These are phyloP conservation scores for Holothuria scabra DNA, from an alignment of 53 echinoderm and acorn worm genomes.

Conservation along the genomic window DNA sequence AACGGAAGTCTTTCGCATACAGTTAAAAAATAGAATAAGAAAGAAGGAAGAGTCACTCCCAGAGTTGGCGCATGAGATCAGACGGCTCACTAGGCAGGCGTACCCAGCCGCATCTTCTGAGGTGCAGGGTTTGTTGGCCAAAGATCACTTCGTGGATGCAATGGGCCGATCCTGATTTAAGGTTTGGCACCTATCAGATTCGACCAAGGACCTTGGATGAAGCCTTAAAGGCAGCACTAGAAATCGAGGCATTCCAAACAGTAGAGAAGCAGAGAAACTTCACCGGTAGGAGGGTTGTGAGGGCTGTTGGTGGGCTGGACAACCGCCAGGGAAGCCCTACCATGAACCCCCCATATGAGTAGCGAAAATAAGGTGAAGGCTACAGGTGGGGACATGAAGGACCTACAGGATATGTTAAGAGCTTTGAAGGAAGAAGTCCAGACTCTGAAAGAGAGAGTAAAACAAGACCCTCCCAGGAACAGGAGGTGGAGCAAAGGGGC, in stretches of 20 bases:
- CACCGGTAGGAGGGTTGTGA: not conserved
- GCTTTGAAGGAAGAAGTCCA: not conserved
- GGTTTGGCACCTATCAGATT: conserved; percentile 3
- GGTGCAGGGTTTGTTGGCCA: conserved; percentile 7
- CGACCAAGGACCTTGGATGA: conserved; percentile 37
- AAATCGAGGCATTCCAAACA: conserved; percentile 16
- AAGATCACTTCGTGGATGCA: conserved; percentile 58
- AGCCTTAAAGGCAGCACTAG: conserved; percentile 44
- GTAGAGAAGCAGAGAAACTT: conserved; percentile 41
- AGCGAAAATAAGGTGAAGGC: not conserved
- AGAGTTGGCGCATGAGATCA: conserved; percentile 37
- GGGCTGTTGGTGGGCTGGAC: not conserved
- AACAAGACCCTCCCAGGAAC: too few species aligned
- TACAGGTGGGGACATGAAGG: not conserved
- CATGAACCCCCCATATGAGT: not conserved
- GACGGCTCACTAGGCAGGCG: conserved; percentile 14
- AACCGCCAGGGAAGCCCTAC: not conserved
- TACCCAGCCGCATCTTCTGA: conserved; percentile 24
- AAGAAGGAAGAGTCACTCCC: conserved; percentile 23
- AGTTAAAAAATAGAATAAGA: conserved; percentile 40
- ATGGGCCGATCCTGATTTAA: conserved; percentile 36
- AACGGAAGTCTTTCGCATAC: conserved; percentile 30
- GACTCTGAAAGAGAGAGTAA: too few species aligned
- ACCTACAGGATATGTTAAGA: not conserved
- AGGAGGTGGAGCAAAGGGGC: too few species aligned